A percentile compares a stretch with the other conserved stretches of the same genome.
Conservation (phyloP, 35 echinoderm and acorn worm species). For the Antedon bifida region DNA sequence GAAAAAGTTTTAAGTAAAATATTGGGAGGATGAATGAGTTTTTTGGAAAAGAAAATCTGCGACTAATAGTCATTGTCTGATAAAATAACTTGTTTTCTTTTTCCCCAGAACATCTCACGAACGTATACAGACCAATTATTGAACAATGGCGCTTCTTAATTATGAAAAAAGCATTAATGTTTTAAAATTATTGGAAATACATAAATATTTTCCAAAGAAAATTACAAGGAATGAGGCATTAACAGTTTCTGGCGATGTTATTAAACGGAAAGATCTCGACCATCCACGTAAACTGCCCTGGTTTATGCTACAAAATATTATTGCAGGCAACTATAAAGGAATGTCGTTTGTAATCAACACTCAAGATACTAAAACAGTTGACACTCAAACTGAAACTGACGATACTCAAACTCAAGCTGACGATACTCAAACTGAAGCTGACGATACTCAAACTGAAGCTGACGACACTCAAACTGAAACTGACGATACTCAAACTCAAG, state of each 20-base stretch:
- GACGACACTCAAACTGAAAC: background rate
- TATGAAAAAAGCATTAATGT: too few relatives aligned
- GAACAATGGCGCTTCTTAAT: too few relatives aligned
- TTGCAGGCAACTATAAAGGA: background rate
- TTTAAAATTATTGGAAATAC: background rate
- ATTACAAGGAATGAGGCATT: background rate
- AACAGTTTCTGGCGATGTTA: background rate
- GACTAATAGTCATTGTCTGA: too few relatives aligned
- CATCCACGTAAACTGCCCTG: background rate
- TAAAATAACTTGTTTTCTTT: too few relatives aligned
- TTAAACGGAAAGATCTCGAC: background rate
- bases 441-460: background rate
- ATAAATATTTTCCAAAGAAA: background rate
- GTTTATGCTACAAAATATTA: background rate
- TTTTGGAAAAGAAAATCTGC: too few relatives aligned
- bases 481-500: too few relatives aligned
- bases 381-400: background rate
- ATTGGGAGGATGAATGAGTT: too few relatives aligned
- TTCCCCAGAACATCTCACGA: too few relatives aligned
- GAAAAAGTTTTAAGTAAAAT: too few relatives aligned
- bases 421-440: background rate
- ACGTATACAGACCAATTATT: too few relatives aligned
- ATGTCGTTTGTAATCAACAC: background rate
- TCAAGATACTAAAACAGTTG: background rate
- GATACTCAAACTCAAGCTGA: background rate